These are phyloP conservation scores for Pagrus major DNA, from an alignment of 2,113 vertebrate genomes.

Conservation along the genomic window DNA sequence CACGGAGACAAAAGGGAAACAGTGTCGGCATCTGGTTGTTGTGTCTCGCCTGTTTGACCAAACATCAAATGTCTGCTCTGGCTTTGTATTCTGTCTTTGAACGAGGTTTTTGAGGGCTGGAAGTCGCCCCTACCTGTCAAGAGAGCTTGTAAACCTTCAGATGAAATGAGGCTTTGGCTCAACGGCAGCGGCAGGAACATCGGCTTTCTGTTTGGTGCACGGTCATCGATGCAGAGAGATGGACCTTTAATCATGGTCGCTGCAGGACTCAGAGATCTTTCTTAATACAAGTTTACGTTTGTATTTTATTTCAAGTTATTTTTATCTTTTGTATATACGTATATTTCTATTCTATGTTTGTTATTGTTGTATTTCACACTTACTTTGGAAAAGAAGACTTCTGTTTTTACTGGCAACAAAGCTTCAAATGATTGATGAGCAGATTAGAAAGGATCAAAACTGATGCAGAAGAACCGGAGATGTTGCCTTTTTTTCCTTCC, in stretches of 20 bases:
- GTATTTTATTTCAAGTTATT: too few relatives aligned
- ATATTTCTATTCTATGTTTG: too few relatives aligned
- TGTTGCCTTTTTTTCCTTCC: too few relatives aligned
- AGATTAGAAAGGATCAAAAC: too few relatives aligned
- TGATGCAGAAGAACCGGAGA: too few relatives aligned
- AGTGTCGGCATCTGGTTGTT: conserved; percentile 53
- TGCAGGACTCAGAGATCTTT: neutral
- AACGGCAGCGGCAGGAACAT: neutral
- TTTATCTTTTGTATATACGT: too few relatives aligned
- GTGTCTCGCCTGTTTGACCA: conserved; percentile 52
- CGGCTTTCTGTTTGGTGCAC: neutral
- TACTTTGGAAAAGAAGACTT: too few relatives aligned
- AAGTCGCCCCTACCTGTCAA: conserved; percentile 32
- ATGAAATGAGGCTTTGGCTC: conserved; percentile 11
- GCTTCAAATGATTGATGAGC: too few relatives aligned
- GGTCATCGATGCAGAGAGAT: neutral
- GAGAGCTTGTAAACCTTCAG: conserved; percentile 18
- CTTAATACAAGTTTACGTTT: too few relatives aligned
- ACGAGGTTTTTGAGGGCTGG: conserved; percentile 44
- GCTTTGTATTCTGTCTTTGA: conserved; percentile 42
- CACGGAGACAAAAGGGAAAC: conserved; percentile 38
- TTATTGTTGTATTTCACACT: too few relatives aligned
- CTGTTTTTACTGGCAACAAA: too few relatives aligned
- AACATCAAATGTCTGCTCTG: conserved; percentile 50
- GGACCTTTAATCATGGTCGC: neutral